Evolutionary conservation across 1,140 invertebrate genomes (phyloP), one percentile per base, ranked within the genome.

Genomic region (Tachypleus tridentatus): DNA sequence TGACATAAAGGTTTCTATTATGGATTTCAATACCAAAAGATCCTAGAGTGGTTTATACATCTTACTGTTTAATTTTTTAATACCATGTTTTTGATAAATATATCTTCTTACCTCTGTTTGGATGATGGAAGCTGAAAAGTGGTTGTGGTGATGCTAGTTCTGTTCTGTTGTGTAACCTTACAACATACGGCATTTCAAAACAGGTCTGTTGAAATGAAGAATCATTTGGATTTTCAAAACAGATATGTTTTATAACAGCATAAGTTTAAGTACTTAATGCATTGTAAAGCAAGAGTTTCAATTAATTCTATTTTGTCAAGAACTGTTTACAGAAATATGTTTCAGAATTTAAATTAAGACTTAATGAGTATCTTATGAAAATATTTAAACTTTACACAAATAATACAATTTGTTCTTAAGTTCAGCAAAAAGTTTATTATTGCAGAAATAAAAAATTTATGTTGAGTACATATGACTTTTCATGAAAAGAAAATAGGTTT

Each of bases 111-210:
- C 77, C 75, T 76, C 77, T 81, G 75, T 92, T 88, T 57, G 95
- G 94, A 83, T 98, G 95, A 61, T 79, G 73, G 75, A 98, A 98
- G 61, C 84, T 87, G 74, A 98, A 98, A 5, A 96, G 78, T 5
- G 82, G 72, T 78, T 95, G 82, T 4, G 89, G 84, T 57, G 83
- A 78, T 61, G 85, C 87, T 68, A 98, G 86, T 62, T 90, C 82
- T 73, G 89, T 88, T 73, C 87, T 87, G 78, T 95, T 98, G 74
- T 93, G 90, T 62, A 97, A 82, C 72, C 92, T 86, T 57, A 96
- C 90, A 56, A 98, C 93, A 81, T 94, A 98, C 3, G 90, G 86
- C 67, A 85, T 91, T 80, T 97, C 93, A 77, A 88, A 87, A 67
- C 85, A 83, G 51, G 80, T 74, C 70, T 82, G 71, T 29, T 64